A percentile compares a stretch with the other conserved stretches of the same genome.
Evolutionary conservation across 1,140 invertebrate genomes (phyloP).

Genomic region (Eupeodes corollae): DNA sequence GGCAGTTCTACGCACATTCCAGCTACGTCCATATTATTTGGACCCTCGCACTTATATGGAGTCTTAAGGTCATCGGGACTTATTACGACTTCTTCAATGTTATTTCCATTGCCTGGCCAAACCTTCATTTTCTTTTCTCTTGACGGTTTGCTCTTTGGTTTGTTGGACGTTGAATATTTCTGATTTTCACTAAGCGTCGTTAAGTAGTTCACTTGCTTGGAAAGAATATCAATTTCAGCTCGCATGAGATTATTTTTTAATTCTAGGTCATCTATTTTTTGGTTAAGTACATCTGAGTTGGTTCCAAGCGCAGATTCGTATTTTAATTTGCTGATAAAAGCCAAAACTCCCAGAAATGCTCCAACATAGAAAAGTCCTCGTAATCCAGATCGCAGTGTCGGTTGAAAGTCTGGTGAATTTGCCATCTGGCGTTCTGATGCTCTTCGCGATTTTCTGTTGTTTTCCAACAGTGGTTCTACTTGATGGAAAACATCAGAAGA

Average conservation of each 20-base stretch:
- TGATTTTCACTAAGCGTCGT: slow-evolving; percentile 4
- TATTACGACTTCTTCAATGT: slow-evolving; percentile 15
- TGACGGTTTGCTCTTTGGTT: too few relatives aligned
- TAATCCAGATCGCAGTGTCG: slow-evolving; percentile 12
- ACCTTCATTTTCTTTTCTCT: slow-evolving; percentile 11
- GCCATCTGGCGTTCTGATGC: not conserved
- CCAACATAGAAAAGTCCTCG: slow-evolving; percentile 25
- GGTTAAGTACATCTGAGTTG: slow-evolving; percentile 12
- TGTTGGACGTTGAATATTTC: too few relatives aligned
- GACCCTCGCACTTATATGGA: slow-evolving; percentile 19
- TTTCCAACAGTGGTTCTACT: not conserved
- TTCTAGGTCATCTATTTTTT: slow-evolving; percentile 24
- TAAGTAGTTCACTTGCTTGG: slow-evolving; percentile 27
- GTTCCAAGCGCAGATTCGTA: slow-evolving; percentile 23
- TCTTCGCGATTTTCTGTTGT: not conserved
- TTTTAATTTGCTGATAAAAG: slow-evolving; percentile 22
- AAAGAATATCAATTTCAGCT: slow-evolving; percentile 29
- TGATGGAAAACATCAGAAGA: not conserved
- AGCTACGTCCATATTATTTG: slow-evolving; percentile 19
- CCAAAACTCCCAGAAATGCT: slow-evolving; percentile 17
- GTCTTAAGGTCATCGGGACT: slow-evolving; percentile 20
- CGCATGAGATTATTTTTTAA: slow-evolving; percentile 30
- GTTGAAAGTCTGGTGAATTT: not conserved
- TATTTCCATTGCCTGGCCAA: slow-evolving; percentile 21
- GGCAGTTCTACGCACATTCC: slow-evolving; percentile 21